Base-by-base conservation (phyloP, 2,797 vertebrate genomes). In the Mastacembelus armatus region DNA sequence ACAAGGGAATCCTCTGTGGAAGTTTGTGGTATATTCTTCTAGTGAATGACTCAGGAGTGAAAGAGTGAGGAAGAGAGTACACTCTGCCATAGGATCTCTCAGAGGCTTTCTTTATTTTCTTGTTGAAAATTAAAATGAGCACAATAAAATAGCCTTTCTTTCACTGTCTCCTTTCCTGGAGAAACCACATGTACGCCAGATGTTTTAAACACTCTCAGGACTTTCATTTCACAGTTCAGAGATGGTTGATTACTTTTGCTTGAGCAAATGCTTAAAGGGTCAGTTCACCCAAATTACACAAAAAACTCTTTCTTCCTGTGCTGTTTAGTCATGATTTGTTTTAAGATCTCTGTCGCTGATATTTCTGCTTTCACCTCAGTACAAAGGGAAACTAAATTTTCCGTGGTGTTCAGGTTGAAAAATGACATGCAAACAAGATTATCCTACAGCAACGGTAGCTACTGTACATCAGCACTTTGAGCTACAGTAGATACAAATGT, bases 61-160 rank as follows among this genome's bases (percentile, higher is more conserved):
- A 66, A 55, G 63, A 32, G 59, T 60, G 45, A 73, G 57, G 36
- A 29, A 64, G 60, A 62, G 52, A 47, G 26, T 59, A 76, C 2
- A 64, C 50, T 84, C 61, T 77, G 71, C 81, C 79, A 81, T 70
- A 78, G 78, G 75, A 80, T 88, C 81, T 88, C 85, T 83, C 81
- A 68, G 80, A 85, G 75, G 82, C 78, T 86, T 84, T 81, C 44
- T 84, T 85, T 88, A 69, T 85, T 87, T 85, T 89, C 83, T 79
- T 92, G 91, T 91, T 84, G 84, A 91, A 92, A 81, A 88, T 92
- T 82, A 72, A 88, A 93, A 94, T 92, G 92, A 95, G 94, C 94
- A 95, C 94, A 94, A 94, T 93, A 94, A 94, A 91, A 87, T 83
- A 86, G 78, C 88, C 68, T 88, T 91, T 91, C 86, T 89, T 87